Conservation (phyloP, 2,113 vertebrate species). For the Centropus bengalensis region DNA sequence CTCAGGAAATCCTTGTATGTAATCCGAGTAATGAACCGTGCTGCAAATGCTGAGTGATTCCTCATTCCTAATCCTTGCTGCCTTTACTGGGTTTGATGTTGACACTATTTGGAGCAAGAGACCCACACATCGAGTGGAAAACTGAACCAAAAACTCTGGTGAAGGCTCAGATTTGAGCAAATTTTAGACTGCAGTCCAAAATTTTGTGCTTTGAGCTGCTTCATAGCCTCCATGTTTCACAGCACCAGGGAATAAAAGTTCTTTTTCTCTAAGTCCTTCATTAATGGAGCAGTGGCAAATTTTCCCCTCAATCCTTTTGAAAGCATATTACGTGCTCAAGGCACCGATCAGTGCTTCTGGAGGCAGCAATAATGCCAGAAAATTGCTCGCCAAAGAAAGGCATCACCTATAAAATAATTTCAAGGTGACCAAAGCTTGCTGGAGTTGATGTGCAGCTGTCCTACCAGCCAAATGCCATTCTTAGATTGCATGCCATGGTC, state of each 20-base stretch:
- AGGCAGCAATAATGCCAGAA: slow-evolving; percentile 2
- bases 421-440: background rate
- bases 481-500: background rate
- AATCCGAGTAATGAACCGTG: slow-evolving; percentile 19
- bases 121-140: background rate
- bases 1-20: slow-evolving; percentile 11
- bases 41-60: background rate
- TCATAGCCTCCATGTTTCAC: background rate
- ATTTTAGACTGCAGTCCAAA: slow-evolving; percentile 2
- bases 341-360: background rate
- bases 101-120: slow-evolving; percentile 43
- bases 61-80: background rate
- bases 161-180: slow-evolving; percentile 41
- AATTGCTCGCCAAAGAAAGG: background rate
- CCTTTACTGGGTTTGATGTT: slow-evolving; percentile 26
- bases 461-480: background rate
- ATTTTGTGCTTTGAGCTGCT: background rate
- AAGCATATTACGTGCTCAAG: background rate
- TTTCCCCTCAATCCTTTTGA: background rate
- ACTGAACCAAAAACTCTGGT: slow-evolving; percentile 17
- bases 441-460: background rate
- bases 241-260: background rate
- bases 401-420: background rate
- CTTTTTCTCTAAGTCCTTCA: background rate
- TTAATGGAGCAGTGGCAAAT: background rate